phyloP scores from a whole-genome alignment of 92 coral and sea anemone genomes.

The Hydrozoanthus gracilis region DNA sequence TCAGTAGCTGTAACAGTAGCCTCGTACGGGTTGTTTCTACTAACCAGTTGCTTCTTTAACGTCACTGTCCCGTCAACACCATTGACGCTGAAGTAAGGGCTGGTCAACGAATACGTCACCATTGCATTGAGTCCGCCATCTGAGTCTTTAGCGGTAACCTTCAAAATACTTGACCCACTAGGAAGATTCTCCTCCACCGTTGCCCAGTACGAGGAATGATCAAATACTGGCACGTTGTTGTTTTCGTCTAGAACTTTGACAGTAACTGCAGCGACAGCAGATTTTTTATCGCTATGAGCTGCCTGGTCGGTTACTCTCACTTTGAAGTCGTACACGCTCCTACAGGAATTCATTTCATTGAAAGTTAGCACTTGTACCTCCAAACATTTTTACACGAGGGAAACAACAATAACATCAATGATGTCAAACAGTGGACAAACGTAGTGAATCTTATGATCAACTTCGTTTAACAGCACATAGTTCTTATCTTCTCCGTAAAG shows the following conservation, averaged over 20 bases:
- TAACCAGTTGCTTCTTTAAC: conserved; percentile 58
- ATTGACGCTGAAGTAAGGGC: conserved; percentile 61
- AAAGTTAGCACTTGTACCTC: not conserved
- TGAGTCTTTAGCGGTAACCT: conserved; percentile 74
- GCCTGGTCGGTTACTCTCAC: conserved; percentile 94
- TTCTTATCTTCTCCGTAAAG: too few relatives aligned
- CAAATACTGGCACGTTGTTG: conserved; percentile 86
- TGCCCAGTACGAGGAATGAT: conserved; percentile 90
- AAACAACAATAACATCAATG: too few relatives aligned
- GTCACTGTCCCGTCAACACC: conserved; percentile 68
- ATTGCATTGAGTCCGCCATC: conserved; percentile 82
- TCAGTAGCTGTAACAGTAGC: conserved; percentile 79
- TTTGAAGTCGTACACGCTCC: conserved; percentile 66
- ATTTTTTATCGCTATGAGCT: conserved; percentile 59
- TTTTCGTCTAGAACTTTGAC: conserved; percentile 84
- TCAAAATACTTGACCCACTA: conserved; percentile 61
- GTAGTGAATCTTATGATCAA: too few relatives aligned
- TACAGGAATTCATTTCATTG: not conserved
- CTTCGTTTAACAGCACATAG: too few relatives aligned
- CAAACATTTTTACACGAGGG: too few relatives aligned
- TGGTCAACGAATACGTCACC: conserved; percentile 65
- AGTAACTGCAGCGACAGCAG: conserved; percentile 69
- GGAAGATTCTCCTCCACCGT: conserved; percentile 67
- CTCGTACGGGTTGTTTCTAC: conserved; percentile 61
- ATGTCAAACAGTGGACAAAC: too few relatives aligned